Conservation (phyloP, 2,797 vertebrate species). For the Melopsittacus undulatus region DNA sequence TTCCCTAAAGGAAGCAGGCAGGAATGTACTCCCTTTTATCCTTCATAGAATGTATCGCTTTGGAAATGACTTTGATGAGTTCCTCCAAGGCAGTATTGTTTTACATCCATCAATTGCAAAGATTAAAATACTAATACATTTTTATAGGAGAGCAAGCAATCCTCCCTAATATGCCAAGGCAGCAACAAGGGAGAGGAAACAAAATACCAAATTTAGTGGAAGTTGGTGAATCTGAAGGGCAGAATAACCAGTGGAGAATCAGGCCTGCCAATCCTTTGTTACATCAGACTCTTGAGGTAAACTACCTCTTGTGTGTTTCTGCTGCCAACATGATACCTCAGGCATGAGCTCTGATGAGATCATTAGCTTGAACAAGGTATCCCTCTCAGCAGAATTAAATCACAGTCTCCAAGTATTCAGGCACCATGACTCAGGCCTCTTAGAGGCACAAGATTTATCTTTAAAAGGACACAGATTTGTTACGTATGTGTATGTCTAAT, state of each 20-base stretch:
- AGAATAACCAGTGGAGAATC: not conserved
- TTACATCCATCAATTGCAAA: not conserved
- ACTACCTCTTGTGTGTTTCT: not conserved
- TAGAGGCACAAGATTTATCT: conserved; percentile 9
- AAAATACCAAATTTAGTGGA: not conserved
- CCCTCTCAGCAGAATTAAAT: conserved; percentile 25
- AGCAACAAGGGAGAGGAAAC: not conserved
- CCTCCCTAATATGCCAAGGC: not conserved
- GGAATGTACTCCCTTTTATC: not conserved
- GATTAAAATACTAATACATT: not conserved
- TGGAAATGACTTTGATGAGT: not conserved
- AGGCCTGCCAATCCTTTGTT: not conserved
- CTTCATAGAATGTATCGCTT: not conserved
- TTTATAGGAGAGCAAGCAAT: not conserved
- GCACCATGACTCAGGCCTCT: conserved; percentile 29
- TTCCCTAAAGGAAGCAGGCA: not conserved
- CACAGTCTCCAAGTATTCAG: conserved; percentile 20
- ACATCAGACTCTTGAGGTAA: not conserved
- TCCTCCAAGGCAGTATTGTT: not conserved
- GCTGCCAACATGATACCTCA: not conserved
- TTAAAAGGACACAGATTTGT: conserved; percentile 51
- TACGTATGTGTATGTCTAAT: not conserved
- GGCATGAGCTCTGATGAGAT: conserved; percentile 13
- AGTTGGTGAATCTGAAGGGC: not conserved
- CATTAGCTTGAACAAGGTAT: conserved; percentile 21